phyloP scores from a whole-genome alignment of 2,797 vertebrate species.

The Sebastes vulpes region DNA sequence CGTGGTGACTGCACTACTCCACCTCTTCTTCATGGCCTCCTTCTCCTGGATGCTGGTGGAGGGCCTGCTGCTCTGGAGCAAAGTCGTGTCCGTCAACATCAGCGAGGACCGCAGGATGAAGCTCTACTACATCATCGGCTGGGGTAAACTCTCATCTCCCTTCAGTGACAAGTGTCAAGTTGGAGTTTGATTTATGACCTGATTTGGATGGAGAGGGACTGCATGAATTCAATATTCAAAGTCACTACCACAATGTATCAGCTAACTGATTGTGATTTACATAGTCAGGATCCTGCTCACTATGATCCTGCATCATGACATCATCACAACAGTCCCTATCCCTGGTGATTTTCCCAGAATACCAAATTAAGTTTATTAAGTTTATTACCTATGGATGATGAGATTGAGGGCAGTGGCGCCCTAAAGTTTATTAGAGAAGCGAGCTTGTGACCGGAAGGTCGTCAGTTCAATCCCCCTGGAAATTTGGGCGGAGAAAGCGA shows the following conservation, averaged over 20 bases:
- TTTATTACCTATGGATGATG: not conserved
- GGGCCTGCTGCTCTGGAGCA: slow-evolving; percentile 95
- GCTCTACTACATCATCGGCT: slow-evolving; percentile 91
- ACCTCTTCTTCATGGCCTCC: slow-evolving; percentile 94
- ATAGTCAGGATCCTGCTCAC: not conserved
- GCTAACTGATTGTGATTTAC: not conserved
- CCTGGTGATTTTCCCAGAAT: not conserved
- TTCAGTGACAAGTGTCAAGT: not conserved
- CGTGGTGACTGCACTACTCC: slow-evolving; percentile 88
- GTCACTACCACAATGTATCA: not conserved
- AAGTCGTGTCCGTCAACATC: slow-evolving; percentile 93
- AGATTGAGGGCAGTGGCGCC: too few species aligned
- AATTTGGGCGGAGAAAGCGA: too few species aligned
- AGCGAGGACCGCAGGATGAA: slow-evolving; percentile 90
- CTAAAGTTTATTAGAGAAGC: too few species aligned
- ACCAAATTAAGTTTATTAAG: not conserved
- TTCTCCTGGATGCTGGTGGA: slow-evolving; percentile 98
- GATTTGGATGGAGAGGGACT: not conserved
- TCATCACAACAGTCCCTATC: not conserved
- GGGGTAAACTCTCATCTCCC: slow-evolving; percentile 84
- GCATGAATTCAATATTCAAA: not conserved
- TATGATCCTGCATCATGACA: not conserved
- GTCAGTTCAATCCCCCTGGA: too few species aligned
- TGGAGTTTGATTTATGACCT: not conserved
- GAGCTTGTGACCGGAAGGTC: too few species aligned